A percentile compares a stretch with the other conserved stretches of the same genome.
These are phyloP conservation scores for Agrypnus murinus DNA, from an alignment of 2,888 invertebrate species.

Conservation along the genomic window DNA sequence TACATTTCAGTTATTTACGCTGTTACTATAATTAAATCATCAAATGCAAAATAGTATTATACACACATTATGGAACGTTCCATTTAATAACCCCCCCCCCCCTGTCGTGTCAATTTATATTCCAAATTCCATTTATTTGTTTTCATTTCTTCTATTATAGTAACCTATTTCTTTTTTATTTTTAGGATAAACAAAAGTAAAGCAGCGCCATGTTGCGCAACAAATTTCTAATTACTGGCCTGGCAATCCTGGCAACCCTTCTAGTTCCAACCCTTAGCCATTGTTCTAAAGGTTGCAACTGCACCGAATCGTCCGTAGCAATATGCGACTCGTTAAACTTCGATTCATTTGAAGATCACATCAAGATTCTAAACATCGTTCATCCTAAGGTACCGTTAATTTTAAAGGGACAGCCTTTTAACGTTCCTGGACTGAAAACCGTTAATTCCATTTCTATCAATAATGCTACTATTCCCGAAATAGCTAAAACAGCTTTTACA, in stretches of 20 bases:
- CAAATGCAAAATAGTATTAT: too few relatives aligned
- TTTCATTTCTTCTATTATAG: not conserved
- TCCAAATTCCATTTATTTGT: too few relatives aligned
- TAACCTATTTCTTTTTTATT: slow-evolving; percentile 15
- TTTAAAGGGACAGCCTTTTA: slow-evolving; percentile 77
- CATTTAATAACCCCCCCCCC: too few relatives aligned
- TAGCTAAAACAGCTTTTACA: slow-evolving; percentile 82
- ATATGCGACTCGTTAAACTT: slow-evolving; percentile 81
- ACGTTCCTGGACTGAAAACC: slow-evolving; percentile 77
- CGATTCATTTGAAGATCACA: slow-evolving; percentile 78
- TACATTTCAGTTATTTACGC: too few relatives aligned
- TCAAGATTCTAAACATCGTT: slow-evolving; percentile 68
- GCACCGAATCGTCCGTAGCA: slow-evolving; percentile 77
- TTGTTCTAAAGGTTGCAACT: slow-evolving; percentile 79
- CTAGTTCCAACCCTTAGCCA: slow-evolving; percentile 66
- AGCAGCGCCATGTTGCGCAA: slow-evolving; percentile 41
- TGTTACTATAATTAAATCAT: too few relatives aligned
- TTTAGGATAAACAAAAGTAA: slow-evolving; percentile 30
- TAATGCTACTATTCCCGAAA: slow-evolving; percentile 79
- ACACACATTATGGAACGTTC: too few relatives aligned
- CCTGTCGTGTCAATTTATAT: too few relatives aligned
- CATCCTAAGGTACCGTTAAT: slow-evolving; percentile 74
- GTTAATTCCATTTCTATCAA: slow-evolving; percentile 81
- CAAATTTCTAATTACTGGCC: slow-evolving; percentile 14
- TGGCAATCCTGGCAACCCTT: slow-evolving; percentile 4